Evolutionary conservation across 2,797 vertebrate genomes (phyloP).

Genomic region (Sibirionetta formosa): DNA sequence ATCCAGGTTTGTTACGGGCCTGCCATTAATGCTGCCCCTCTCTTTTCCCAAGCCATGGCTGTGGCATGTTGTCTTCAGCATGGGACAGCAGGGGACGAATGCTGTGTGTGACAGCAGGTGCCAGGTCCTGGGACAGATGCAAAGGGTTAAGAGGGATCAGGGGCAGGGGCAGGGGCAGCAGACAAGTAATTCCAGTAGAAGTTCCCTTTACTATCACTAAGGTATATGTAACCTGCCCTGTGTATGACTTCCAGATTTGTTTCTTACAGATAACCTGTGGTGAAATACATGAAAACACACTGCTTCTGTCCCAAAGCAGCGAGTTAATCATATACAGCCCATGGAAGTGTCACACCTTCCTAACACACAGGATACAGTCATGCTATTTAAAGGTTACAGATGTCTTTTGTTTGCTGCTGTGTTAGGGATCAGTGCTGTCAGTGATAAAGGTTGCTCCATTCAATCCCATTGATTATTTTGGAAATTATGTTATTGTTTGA

Average conservation of each 20-base stretch:
- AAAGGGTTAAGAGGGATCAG: not conserved
- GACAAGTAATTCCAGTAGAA: not conserved
- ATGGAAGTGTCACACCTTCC: not conserved
- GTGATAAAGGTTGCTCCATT: not conserved
- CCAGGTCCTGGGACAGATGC: not conserved
- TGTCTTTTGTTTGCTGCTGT: not conserved
- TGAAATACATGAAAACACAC: fast-evolving
- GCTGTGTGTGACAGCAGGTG: fast-evolving
- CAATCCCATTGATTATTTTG: not conserved
- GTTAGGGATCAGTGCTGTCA: fast-evolving
- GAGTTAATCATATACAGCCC: fast-evolving
- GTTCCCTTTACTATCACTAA: not conserved
- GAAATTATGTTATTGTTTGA: not conserved
- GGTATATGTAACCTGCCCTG: not conserved
- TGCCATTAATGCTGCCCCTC: not conserved
- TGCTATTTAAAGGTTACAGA: not conserved
- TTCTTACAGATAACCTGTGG: not conserved
- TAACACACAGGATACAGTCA: not conserved
- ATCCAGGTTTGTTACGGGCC: constrained; percentile 86
- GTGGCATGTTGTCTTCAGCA: fast-evolving
- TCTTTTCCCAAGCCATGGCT: not conserved
- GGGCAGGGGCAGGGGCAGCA: not conserved
- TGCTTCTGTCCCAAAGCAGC: not conserved
- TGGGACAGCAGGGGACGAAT: fast-evolving
- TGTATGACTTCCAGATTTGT: not conserved